Evolutionary conservation across 2,113 vertebrate genomes (phyloP).

Genomic region (Sceloporus tristichus): DNA sequence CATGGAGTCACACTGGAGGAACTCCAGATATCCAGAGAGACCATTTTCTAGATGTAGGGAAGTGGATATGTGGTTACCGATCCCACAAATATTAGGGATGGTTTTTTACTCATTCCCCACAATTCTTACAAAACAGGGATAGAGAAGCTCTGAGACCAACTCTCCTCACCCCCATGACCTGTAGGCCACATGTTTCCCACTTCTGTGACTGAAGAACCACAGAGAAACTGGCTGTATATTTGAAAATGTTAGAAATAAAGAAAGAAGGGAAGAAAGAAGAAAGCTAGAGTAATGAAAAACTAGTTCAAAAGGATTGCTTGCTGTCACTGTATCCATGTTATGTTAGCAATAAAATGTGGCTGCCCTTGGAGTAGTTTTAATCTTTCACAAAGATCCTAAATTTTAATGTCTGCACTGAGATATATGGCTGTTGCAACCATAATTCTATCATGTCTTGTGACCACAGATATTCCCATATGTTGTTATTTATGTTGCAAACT

Average conservation of each 20-base stretch:
- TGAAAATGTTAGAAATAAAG: neutral
- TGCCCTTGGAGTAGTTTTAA: conserved; percentile 2
- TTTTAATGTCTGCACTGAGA: conserved; percentile 13
- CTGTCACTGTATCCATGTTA: neutral
- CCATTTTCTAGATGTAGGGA: too few relatives aligned
- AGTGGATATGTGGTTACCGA: too few relatives aligned
- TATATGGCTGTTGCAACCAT: conserved; percentile 6
- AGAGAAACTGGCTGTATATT: neutral
- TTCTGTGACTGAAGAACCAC: too few relatives aligned
- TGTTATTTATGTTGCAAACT: conserved; percentile 43
- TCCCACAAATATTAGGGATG: too few relatives aligned
- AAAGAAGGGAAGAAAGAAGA: neutral
- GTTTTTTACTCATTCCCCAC: too few relatives aligned
- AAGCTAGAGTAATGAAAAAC: neutral
- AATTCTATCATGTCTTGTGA: conserved; percentile 33
- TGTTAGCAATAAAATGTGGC: conserved; percentile 12
- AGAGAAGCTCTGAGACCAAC: too few relatives aligned
- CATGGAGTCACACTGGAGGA: too few relatives aligned
- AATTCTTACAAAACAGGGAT: too few relatives aligned
- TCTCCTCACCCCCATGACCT: too few relatives aligned
- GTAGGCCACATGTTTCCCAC: too few relatives aligned
- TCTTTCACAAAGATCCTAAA: neutral
- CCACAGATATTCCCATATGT: neutral
- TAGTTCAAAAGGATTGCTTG: neutral
- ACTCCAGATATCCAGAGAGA: too few relatives aligned